Conservation (phyloP, 2,113 vertebrate species). For the Mustelus asterias region DNA sequence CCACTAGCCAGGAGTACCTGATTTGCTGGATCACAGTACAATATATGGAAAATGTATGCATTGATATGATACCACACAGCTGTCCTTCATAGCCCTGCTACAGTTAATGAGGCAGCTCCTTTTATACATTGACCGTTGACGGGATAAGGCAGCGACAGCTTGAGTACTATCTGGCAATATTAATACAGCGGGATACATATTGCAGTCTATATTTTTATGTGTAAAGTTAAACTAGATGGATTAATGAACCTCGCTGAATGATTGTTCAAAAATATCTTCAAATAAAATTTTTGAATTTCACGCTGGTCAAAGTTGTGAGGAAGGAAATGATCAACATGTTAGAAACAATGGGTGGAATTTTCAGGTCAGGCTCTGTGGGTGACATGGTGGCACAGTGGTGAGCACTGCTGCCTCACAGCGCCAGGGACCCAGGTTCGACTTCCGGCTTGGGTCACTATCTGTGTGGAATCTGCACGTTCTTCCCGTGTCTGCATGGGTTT, state of each 20-base stretch:
- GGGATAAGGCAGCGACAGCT: neutral
- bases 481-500: no score
- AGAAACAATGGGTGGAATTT: neutral
- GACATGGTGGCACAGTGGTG: no score
- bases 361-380: no score
- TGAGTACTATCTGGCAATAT: neutral
- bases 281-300: neutral
- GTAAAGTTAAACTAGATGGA: neutral
- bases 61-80: neutral
- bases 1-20: neutral
- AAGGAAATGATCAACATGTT: neutral
- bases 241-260: neutral
- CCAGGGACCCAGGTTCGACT: no score
- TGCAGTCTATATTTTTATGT: neutral
- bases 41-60: neutral
- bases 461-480: no score
- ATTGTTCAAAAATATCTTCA: neutral
- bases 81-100: neutral
- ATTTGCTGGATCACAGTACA: neutral
- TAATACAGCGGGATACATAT: neutral
- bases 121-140: neutral
- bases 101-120: neutral
- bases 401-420: no score
- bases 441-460: no score
- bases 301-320: neutral